These are phyloP conservation scores for Trichacis sp. DNA, from an alignment of 2,888 invertebrate species.

Conservation along the genomic window DNA sequence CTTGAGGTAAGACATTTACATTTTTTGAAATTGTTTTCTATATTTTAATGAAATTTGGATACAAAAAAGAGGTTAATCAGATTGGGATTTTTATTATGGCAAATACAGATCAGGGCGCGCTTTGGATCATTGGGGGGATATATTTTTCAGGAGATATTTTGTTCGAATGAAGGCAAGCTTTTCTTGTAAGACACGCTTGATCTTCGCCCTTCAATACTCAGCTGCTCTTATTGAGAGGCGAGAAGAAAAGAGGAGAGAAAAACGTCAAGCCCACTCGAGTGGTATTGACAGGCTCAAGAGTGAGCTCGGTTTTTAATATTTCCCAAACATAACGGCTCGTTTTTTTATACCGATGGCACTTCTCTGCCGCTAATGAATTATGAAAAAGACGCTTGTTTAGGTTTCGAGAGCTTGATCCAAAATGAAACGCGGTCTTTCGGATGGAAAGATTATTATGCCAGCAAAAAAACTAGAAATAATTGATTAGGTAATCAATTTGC, in stretches of 20 bases:
- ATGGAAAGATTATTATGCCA: too few relatives aligned
- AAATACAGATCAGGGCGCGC: too few relatives aligned
- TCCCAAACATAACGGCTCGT: conserved; percentile 19
- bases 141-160: neutral
- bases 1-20: conserved; percentile 16
- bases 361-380: neutral
- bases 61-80: too few relatives aligned
- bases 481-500: too few relatives aligned
- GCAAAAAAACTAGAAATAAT: too few relatives aligned
- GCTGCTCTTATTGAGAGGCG: conserved; percentile 31
- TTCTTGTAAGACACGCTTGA: conserved; percentile 17
- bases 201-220: conserved; percentile 11
- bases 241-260: conserved; percentile 15
- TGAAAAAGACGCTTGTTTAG: neutral
- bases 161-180: conserved; percentile 25
- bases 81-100: too few relatives aligned
- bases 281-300: conserved; percentile 30
- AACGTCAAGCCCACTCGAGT: conserved; percentile 28
- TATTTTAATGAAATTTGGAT: too few relatives aligned
- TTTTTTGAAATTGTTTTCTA: too few relatives aligned
- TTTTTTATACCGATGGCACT: neutral
- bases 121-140: too few relatives aligned
- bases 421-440: too few relatives aligned
- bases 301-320: conserved; percentile 31
- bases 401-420: too few relatives aligned